phyloP scores from a whole-genome alignment of 2,797 vertebrate genomes.

The Trematocara caparti region DNA sequence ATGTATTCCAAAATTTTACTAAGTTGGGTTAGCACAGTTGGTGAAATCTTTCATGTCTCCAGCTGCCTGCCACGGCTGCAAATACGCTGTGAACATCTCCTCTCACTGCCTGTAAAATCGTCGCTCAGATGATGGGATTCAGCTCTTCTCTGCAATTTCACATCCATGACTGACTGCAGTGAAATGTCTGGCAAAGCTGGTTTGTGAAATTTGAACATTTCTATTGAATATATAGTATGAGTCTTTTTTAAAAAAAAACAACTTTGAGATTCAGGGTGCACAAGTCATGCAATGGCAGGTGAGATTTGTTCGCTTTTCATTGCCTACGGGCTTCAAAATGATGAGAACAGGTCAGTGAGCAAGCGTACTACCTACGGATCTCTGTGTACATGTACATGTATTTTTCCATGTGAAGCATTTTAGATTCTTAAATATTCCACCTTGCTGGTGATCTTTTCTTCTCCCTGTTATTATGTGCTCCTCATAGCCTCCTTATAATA shows the following conservation, averaged over 20 bases:
- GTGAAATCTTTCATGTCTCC: constrained; percentile 20
- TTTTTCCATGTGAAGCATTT: not conserved
- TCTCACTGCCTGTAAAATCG: constrained; percentile 5
- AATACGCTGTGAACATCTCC: constrained; percentile 15
- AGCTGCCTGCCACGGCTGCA: not conserved
- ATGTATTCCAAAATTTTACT: constrained; percentile 6
- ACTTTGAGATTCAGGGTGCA: not conserved
- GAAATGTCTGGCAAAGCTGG: not conserved
- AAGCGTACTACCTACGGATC: not conserved
- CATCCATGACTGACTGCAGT: not conserved
- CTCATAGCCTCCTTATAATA: not conserved
- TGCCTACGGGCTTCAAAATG: not conserved
- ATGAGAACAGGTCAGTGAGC: not conserved
- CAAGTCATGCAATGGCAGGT: not conserved
- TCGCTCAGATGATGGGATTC: constrained; percentile 7
- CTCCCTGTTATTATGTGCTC: not conserved
- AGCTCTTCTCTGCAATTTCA: not conserved
- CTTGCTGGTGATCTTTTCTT: not conserved
- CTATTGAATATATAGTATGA: not conserved
- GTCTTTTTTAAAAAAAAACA: not conserved
- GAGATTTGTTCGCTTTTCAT: not conserved
- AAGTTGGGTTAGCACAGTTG: not conserved
- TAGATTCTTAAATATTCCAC: not conserved
- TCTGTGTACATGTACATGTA: not conserved
- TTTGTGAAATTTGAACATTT: not conserved